These are phyloP conservation scores for Spinus olivaceus DNA, from an alignment of 2,797 vertebrate species.

Conservation along the genomic window DNA sequence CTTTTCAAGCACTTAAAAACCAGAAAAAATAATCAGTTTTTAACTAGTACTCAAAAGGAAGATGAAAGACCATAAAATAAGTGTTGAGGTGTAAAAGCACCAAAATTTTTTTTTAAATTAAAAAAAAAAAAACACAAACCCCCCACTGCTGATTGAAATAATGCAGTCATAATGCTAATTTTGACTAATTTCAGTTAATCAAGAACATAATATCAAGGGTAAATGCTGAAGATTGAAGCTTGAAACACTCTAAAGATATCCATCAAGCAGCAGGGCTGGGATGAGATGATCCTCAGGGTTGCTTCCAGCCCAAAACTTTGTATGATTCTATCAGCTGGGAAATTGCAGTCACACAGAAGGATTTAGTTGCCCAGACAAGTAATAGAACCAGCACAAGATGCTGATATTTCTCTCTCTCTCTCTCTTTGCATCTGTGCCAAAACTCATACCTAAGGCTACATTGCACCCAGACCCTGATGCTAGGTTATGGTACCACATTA, in stretches of 20 bases:
- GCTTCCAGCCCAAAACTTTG: background rate
- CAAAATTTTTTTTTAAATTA: rapidly evolving
- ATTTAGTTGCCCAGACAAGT: background rate
- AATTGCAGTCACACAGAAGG: background rate
- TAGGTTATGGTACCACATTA: background rate
- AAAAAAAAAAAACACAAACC: background rate
- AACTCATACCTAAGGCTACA: background rate
- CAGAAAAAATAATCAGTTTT: background rate
- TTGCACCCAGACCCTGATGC: background rate
- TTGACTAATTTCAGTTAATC: background rate
- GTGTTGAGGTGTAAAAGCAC: background rate
- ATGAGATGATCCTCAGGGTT: too few species aligned
- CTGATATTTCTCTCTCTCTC: background rate
- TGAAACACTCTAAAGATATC: background rate
- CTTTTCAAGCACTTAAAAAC: background rate
- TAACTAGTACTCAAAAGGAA: background rate
- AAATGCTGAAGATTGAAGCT: background rate
- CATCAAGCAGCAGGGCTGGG: background rate
- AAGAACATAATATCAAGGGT: background rate
- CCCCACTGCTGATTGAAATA: background rate
- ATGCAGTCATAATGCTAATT: background rate
- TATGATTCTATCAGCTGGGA: background rate
- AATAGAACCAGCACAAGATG: rapidly evolving
- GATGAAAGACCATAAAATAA: background rate
- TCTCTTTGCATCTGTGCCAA: background rate